Base-by-base conservation (phyloP, 1,140 invertebrate species). In the Zelostemma sp. region DNA sequence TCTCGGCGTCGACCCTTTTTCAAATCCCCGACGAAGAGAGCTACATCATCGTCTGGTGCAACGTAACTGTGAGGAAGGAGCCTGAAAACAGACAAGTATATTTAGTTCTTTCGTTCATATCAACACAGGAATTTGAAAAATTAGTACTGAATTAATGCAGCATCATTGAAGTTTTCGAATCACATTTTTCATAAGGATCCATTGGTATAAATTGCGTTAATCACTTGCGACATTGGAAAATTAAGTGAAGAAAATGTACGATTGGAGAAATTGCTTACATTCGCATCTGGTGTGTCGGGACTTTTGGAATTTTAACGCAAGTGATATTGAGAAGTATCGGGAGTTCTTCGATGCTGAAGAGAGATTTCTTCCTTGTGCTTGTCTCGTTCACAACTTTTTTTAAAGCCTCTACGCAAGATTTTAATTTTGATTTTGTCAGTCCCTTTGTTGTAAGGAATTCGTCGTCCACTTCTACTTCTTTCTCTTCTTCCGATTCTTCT, bases 21-120 rank as follows among this genome's bases (percentile, higher is more conserved):
- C 71, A 86, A 46, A 69, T 88, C 81, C 76, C 85, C 55, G 61
- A 89, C 80, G 80, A 89, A 80, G 66, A 89, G 60, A 69, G 86
- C 88, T 11, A 90, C 75, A 28, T 90, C 89, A 45, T 88, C 87
- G 0, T 80, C 73, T 12, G 76, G 63, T 4, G 81, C 74, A 1
- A 88, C 76, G 14, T 89, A 62, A 0, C 84, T 82, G 72, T 90
- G 78, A 35, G 87, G 87, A n/a, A 90, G 71, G 8, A 72, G 51
- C 28, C 86, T 87, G 31, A 38, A 81, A 81, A 47, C 9, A 45
- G 38, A 64, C 74, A 72, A 60, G 49, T 59, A 31, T 45, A 17
- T 43, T 48, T 51, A 53, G 11, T 48, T 55, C 3, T 46, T 49
- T 3, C 8, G n/a, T n/a, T n/a, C n/a, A n/a, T n/a, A n/a, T n/a